Evolutionary conservation across 2,113 vertebrate genomes (phyloP).

Genomic region (Dipodomys merriami): DNA sequence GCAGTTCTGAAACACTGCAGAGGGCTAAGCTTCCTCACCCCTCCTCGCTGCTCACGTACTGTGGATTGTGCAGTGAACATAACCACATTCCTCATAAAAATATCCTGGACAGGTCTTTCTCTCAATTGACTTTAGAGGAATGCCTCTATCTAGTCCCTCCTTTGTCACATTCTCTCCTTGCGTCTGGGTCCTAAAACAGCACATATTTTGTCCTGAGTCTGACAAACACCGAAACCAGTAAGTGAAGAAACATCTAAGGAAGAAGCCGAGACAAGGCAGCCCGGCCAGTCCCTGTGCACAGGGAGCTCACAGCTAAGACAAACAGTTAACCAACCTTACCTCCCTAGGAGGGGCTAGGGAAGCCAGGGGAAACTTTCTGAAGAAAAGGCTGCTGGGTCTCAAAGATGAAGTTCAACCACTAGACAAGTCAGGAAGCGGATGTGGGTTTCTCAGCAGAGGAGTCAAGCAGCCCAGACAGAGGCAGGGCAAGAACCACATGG

Average conservation of each 20-base stretch:
- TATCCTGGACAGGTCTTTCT: accelerated
- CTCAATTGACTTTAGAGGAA: not conserved
- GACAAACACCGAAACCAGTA: not conserved
- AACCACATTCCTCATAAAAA: accelerated
- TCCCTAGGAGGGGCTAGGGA: not conserved
- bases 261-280: not conserved
- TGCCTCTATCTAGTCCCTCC: not conserved
- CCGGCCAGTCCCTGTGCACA: not conserved
- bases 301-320: not conserved
- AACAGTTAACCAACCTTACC: not conserved
- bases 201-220: not conserved
- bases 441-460: not conserved
- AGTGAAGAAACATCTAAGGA: not conserved
- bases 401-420: not conserved
- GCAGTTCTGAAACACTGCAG: not conserved
- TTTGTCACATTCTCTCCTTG: not conserved
- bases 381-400: not conserved
- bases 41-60: not conserved
- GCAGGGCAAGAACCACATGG: accelerated
- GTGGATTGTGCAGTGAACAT: accelerated
- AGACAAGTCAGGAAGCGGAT: slow-evolving; percentile 39
- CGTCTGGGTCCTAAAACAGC: not conserved
- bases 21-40: not conserved
- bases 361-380: not conserved
- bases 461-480: not conserved